Evolutionary conservation across 2,888 invertebrate genomes (phyloP).

Genomic region (Taphrorychus bicolor): DNA sequence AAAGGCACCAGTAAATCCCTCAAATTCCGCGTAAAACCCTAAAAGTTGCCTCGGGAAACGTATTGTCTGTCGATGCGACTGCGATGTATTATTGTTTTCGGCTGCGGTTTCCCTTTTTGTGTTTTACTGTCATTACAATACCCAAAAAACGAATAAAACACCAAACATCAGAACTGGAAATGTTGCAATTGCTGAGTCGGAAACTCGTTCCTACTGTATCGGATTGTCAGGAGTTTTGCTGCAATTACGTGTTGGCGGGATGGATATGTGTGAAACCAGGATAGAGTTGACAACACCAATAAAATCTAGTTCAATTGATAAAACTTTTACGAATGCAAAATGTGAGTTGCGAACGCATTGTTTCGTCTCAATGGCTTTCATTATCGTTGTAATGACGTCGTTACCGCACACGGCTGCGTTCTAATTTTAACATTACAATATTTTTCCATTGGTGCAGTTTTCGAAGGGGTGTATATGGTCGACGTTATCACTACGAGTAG

Average conservation of each 20-base stretch:
- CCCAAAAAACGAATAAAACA: not conserved
- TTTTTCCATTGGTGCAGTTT: slow-evolving; percentile 6
- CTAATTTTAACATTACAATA: not conserved
- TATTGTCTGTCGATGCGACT: no score
- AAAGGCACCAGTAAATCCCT: no score
- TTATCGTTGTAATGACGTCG: not conserved
- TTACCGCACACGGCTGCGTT: not conserved
- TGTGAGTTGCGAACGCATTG: no score
- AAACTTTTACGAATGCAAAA: no score
- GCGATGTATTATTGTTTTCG: no score
- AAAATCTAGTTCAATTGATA: not conserved
- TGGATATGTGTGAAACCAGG: not conserved
- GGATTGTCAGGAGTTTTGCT: slow-evolving; percentile 10
- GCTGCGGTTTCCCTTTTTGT: no score
- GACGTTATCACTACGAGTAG: slow-evolving; percentile 53
- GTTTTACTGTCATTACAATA: not conserved
- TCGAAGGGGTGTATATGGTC: slow-evolving; percentile 11
- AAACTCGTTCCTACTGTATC: not conserved
- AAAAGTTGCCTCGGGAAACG: no score
- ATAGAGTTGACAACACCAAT: slow-evolving; percentile 14
- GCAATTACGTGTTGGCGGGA: slow-evolving; percentile 7
- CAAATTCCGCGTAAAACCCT: no score
- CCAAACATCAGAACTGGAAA: not conserved
- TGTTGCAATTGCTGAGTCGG: not conserved
- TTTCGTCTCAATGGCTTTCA: not conserved